These are phyloP conservation scores for Cyclura pinguis DNA, from an alignment of 2,797 vertebrate genomes.

Conservation along the genomic window DNA sequence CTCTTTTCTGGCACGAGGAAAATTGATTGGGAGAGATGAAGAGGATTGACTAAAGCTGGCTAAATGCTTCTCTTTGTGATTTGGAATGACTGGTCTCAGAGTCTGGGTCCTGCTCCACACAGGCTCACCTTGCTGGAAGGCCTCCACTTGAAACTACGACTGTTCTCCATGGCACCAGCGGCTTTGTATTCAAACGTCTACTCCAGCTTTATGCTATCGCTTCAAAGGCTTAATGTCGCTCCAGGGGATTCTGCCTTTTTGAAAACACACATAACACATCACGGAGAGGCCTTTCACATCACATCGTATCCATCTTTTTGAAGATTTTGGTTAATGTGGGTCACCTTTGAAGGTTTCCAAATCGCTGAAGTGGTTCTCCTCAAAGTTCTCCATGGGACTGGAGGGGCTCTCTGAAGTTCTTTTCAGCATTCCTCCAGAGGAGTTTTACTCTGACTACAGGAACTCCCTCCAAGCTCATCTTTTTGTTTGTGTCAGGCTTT, in stretches of 20 bases:
- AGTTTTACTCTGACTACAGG: slow-evolving; percentile 57
- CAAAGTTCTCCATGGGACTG: slow-evolving; percentile 51
- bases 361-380: slow-evolving; percentile 66
- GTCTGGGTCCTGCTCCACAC: neutral
- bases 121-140: slow-evolving; percentile 17
- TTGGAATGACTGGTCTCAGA: slow-evolving; percentile 23
- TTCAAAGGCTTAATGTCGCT: slow-evolving; percentile 74
- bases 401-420: slow-evolving; percentile 62
- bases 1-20: slow-evolving; percentile 40
- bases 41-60: neutral
- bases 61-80: slow-evolving; percentile 49
- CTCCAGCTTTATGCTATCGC: slow-evolving; percentile 61
- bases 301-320: slow-evolving; percentile 71
- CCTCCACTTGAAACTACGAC: neutral
- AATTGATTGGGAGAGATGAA: slow-evolving; percentile 39
- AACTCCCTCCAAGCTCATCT: slow-evolving; percentile 48
- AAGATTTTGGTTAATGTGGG: slow-evolving; percentile 74
- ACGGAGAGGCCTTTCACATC: slow-evolving; percentile 70
- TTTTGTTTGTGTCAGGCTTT: slow-evolving; percentile 49
- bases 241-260: slow-evolving; percentile 72
- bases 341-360: slow-evolving; percentile 70
- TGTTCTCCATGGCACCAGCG: rapidly evolving
- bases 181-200: slow-evolving; percentile 58
- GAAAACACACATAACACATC: slow-evolving; percentile 54
- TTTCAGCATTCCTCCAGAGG: slow-evolving; percentile 63